phyloP scores from a whole-genome alignment of 1,140 invertebrate species.

The Atta texana region DNA sequence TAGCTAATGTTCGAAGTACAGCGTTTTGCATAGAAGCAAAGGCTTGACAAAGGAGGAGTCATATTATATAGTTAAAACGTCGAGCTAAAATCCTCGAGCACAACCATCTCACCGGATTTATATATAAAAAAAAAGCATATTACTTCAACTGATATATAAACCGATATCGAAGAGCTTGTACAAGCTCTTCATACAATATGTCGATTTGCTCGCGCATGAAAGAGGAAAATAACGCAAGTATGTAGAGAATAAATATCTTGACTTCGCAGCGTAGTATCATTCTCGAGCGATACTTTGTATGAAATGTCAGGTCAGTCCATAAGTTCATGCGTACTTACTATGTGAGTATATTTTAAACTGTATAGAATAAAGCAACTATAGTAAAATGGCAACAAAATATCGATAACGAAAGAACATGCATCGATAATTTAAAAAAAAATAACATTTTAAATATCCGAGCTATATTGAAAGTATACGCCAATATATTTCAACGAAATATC shows the following conservation, averaged over 20 bases:
- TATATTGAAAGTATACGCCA: not conserved
- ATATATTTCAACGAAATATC: not conserved
- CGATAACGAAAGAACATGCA: not conserved
- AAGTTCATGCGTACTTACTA: conserved; percentile 7
- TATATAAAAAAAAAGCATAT: not conserved
- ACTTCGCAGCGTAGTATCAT: conserved; percentile 6
- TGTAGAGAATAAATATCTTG: conserved; percentile 36
- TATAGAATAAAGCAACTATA: not conserved
- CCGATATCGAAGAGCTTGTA: not conserved
- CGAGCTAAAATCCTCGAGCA: conserved; percentile 7
- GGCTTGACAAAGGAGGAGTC: not conserved
- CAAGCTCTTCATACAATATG: not conserved
- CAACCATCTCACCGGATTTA: conserved; percentile 5
- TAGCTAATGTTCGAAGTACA: conserved; percentile 20
- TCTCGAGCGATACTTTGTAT: conserved; percentile 31
- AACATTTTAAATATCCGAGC: not conserved
- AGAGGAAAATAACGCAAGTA: conserved; percentile 4
- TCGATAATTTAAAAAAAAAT: conserved; percentile 5
- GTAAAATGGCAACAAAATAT: not conserved
- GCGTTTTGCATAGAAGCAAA: not conserved
- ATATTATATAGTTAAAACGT: not conserved
- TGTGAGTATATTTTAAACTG: not conserved
- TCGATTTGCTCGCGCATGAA: conserved; percentile 4
- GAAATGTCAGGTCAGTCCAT: conserved; percentile 28
- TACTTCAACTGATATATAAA: conserved; percentile 24